These are phyloP conservation scores for Chironomus striatipennis DNA, from an alignment of 1,140 invertebrate genomes.

Conservation along the genomic window DNA sequence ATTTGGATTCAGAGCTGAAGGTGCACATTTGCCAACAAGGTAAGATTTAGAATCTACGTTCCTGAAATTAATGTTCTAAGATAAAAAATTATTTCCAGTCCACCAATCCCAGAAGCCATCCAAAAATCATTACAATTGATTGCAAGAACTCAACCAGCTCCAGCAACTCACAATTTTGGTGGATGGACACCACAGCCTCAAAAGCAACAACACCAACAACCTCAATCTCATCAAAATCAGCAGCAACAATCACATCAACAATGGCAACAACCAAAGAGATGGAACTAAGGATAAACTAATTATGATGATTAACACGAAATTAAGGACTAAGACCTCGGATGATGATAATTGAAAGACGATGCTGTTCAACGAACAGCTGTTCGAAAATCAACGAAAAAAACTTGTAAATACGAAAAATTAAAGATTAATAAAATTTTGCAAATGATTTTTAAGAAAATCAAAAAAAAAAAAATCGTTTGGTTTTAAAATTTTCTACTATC, in stretches of 20 bases:
- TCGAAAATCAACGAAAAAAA: too few species aligned
- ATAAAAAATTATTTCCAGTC: constrained; percentile 34
- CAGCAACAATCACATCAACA: constrained; percentile 24
- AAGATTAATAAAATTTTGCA: too few species aligned
- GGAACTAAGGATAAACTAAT: not conserved
- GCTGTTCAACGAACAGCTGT: too few species aligned
- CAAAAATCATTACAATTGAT: constrained; percentile 49
- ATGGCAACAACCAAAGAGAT: not conserved
- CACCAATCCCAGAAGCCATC: constrained; percentile 55
- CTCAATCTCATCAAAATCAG: constrained; percentile 28
- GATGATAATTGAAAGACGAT: too few species aligned
- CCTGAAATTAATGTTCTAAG: not conserved
- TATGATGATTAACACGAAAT: too few species aligned
- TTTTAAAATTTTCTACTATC: too few species aligned
- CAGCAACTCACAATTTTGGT: constrained; percentile 32
- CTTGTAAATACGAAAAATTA: too few species aligned
- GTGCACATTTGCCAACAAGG: constrained; percentile 49
- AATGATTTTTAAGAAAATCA: too few species aligned
- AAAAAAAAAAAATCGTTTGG: too few species aligned
- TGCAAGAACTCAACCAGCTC: constrained; percentile 40
- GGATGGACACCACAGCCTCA: constrained; percentile 25
- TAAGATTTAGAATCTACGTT: not conserved
- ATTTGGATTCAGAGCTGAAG: constrained; percentile 45
- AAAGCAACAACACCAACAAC: not conserved
- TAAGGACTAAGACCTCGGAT: too few species aligned